phyloP scores from a whole-genome alignment of 2,888 invertebrate genomes.

The Dastarcus helophoroides region DNA sequence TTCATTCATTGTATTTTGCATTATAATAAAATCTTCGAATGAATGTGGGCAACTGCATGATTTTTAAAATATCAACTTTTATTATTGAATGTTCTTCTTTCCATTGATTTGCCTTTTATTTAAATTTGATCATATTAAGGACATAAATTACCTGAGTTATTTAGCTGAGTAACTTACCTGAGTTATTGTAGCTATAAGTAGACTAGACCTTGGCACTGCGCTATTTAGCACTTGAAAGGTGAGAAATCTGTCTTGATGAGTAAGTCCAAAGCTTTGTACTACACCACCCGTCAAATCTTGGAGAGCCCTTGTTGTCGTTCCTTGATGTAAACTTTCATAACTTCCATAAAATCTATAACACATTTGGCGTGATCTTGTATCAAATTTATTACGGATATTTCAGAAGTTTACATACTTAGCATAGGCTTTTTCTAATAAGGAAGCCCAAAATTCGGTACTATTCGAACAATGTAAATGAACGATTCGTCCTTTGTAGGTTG shows the following conservation, averaged over 20 bases:
- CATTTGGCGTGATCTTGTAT: no score
- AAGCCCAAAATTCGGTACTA: constrained; percentile 62
- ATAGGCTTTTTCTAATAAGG: constrained; percentile 69
- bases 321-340: constrained; percentile 52
- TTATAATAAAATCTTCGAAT: no score
- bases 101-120: no score
- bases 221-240: constrained; percentile 55
- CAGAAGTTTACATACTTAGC: constrained; percentile 64
- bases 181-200: constrained; percentile 53
- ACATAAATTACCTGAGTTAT: no score
- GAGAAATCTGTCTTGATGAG: constrained; percentile 51
- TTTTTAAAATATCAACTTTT: no score
- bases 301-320: constrained; percentile 55
- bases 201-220: constrained; percentile 58
- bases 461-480: constrained; percentile 51
- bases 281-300: constrained; percentile 66
- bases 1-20: no score
- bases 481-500: constrained; percentile 53
- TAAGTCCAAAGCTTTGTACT: constrained; percentile 59
- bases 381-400: no score
- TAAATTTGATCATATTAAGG: no score
- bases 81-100: no score
- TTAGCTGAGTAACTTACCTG: constrained; percentile 47
- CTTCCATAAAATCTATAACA: constrained; percentile 54
- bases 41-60: no score